Percentiles rank a stretch among this genome's conserved stretches.
phyloP scores from a whole-genome alignment of 2,888 invertebrate genomes.

The Tenthredo scrophulariae region DNA sequence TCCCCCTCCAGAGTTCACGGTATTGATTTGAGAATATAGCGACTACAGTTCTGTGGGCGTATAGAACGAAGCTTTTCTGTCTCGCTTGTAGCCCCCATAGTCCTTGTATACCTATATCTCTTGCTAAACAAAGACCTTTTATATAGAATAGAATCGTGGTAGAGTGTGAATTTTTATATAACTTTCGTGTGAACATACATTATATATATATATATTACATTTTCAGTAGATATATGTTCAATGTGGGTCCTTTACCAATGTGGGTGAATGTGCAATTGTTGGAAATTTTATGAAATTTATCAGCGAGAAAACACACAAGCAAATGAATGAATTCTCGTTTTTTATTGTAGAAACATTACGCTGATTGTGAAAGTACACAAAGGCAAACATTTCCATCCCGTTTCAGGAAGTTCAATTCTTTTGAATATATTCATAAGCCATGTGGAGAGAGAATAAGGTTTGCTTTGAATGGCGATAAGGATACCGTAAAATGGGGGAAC shows the following conservation, averaged over 20 bases:
- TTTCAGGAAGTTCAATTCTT: neutral
- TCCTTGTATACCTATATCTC: constrained; percentile 25
- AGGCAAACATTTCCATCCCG: neutral
- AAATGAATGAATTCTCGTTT: neutral
- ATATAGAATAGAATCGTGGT: neutral
- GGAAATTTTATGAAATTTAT: neutral
- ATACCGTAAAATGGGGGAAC: neutral
- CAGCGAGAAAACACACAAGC: neutral
- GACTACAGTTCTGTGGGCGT: constrained; percentile 19
- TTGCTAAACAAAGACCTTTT: constrained; percentile 11
- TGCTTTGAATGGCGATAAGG: neutral
- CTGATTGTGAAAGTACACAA: neutral
- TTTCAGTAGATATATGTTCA: neutral
- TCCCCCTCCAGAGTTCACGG: neutral
- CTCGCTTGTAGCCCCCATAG: constrained; percentile 4
- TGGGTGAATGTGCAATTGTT: neutral
- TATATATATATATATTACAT: neutral
- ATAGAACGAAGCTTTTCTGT: constrained; percentile 21
- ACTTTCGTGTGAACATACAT: no score
- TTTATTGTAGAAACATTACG: neutral
- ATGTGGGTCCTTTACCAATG: neutral
- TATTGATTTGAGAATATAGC: constrained; percentile 34
- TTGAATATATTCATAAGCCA: neutral
- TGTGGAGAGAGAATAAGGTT: neutral
- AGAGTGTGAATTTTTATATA: neutral